Percentiles rank a stretch among this genome's conserved stretches.
These are phyloP conservation scores for Nymphalis urticae DNA, from an alignment of 2,888 invertebrate genomes.

Conservation along the genomic window DNA sequence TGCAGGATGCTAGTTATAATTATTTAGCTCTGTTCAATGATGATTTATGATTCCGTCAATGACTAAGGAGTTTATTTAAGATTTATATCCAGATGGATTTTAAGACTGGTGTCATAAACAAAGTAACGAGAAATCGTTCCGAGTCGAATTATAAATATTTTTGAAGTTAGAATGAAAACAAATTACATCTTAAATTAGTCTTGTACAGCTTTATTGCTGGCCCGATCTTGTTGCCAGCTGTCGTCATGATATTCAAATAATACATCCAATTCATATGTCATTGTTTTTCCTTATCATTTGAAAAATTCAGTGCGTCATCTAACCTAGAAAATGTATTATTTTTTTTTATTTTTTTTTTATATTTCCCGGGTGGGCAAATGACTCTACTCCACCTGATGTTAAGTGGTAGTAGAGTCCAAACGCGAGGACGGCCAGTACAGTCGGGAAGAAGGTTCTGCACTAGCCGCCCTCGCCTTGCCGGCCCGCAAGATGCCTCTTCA, in stretches of 20 bases:
- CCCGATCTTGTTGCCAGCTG: slow-evolving; percentile 3
- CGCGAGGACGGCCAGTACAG: too few relatives aligned
- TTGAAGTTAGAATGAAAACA: slow-evolving; percentile 9
- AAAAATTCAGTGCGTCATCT: background rate
- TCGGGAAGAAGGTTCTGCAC: too few relatives aligned
- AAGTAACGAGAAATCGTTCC: slow-evolving; percentile 22
- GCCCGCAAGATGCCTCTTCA: too few relatives aligned
- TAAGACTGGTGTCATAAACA: slow-evolving; percentile 38
- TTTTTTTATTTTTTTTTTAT: too few relatives aligned
- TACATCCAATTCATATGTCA: background rate
- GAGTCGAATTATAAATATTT: slow-evolving; percentile 14
- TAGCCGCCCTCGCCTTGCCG: too few relatives aligned
- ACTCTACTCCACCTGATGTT: too few relatives aligned
- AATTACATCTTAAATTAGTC: slow-evolving; percentile 15
- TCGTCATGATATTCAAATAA: background rate
- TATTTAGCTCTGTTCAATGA: slow-evolving; percentile 45
- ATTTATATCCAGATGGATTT: slow-evolving; percentile 33
- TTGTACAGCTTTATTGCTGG: slow-evolving; percentile 13
- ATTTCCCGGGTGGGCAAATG: too few relatives aligned
- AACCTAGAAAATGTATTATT: background rate
- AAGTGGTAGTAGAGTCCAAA: too few relatives aligned
- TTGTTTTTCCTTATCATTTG: background rate
- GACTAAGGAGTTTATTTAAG: slow-evolving; percentile 39
- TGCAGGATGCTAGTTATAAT: slow-evolving; percentile 37
- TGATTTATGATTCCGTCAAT: slow-evolving; percentile 45